These are phyloP conservation scores for Corapipo altera DNA, from an alignment of 2,113 vertebrate genomes.

Conservation along the genomic window DNA sequence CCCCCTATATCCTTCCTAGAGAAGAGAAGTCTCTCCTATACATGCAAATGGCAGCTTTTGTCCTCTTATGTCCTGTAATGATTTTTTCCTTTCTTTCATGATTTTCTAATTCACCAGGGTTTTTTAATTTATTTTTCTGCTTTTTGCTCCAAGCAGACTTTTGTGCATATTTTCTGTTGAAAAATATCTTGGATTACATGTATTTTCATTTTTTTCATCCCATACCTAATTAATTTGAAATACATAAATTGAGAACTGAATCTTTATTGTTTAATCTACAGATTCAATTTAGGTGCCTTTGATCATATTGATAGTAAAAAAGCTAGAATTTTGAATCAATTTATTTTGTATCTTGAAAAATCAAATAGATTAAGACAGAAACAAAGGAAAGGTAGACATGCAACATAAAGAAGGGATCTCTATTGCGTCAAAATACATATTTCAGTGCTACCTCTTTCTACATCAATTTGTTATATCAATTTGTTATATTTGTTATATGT, in stretches of 20 bases:
- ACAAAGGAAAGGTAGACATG: background rate
- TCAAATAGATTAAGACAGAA: background rate
- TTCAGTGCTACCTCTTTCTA: background rate
- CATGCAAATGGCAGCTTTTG: background rate
- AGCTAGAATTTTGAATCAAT: background rate
- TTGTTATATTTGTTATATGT: too few relatives aligned
- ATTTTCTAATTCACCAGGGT: background rate
- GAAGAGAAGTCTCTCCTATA: background rate
- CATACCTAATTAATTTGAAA: background rate
- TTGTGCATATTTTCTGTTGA: background rate
- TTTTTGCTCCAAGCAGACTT: background rate
- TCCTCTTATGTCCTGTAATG: background rate
- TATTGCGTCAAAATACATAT: background rate
- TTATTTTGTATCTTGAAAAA: background rate
- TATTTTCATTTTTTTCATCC: background rate
- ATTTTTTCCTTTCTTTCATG: background rate
- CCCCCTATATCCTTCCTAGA: background rate
- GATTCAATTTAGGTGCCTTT: background rate
- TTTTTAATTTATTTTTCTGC: background rate
- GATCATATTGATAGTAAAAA: background rate
- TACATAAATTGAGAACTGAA: background rate
- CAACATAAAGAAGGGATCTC: background rate
- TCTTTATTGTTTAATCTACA: background rate
- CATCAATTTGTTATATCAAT: background rate
- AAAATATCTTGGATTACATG: background rate